Conservation (phyloP, 2,113 vertebrate species). For the Osmerus eperlanus region DNA sequence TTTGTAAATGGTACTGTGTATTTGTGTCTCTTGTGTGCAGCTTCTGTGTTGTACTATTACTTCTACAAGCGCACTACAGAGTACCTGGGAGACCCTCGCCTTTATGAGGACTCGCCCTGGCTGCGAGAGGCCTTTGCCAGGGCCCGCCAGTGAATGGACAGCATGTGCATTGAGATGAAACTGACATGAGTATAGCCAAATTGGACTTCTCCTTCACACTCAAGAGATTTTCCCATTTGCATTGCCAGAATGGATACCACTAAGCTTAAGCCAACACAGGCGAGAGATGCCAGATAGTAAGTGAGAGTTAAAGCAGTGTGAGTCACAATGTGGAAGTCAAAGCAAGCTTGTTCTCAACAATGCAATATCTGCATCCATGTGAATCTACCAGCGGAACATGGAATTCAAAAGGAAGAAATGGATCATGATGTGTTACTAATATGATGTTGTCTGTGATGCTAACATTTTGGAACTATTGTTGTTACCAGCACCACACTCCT, state of each 20-base stretch:
- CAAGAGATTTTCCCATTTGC: no score
- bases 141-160: conserved; percentile 65
- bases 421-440: not conserved
- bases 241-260: no score
- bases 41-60: conserved; percentile 87
- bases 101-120: conserved; percentile 90
- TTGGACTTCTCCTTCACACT: no score
- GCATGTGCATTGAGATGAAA: not conserved
- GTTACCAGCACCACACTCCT: no score
- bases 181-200: not conserved
- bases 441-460: not conserved
- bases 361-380: no score
- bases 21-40: conserved; percentile 59
- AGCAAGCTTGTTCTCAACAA: no score
- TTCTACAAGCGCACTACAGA: conserved; percentile 89
- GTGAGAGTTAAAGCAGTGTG: no score
- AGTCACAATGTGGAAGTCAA: no score
- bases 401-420: no score
- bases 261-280: no score
- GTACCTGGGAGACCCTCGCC: conserved; percentile 85
- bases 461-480: not conserved
- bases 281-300: no score
- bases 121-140: conserved; percentile 82
- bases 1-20: not conserved
- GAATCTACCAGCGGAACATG: no score